phyloP scores from a whole-genome alignment of 2,888 invertebrate species.

The Pheosia tremula region DNA sequence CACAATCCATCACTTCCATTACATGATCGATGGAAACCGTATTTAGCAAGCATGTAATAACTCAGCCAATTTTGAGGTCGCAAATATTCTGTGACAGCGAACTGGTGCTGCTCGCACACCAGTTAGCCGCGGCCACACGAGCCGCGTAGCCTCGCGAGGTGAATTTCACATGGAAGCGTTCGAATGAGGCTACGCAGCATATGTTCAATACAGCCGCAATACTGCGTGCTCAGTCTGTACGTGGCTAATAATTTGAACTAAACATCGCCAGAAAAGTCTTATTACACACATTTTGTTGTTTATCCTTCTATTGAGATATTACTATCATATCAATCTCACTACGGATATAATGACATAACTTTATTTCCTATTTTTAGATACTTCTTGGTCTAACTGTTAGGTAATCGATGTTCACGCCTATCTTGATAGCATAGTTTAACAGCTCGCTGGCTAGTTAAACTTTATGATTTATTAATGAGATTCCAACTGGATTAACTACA shows the following conservation, averaged over 20 bases:
- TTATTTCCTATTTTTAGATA: no score
- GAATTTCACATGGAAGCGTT: no score
- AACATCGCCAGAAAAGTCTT: no score
- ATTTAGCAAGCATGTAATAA: conserved; percentile 22
- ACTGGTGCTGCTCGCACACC: not conserved
- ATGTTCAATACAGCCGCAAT: no score
- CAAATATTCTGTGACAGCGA: conserved; percentile 22
- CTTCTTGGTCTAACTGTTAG: not conserved
- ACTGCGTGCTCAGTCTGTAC: no score
- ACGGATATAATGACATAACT: no score
- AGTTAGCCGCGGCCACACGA: not conserved
- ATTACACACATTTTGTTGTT: no score
- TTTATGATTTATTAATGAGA: conserved; percentile 39
- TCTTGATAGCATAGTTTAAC: conserved; percentile 24
- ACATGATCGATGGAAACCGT: conserved; percentile 38
- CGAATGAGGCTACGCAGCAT: no score
- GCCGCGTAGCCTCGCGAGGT: no score
- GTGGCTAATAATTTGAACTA: no score
- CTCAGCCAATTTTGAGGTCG: conserved; percentile 23
- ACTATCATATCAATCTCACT: no score
- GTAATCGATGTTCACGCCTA: conserved; percentile 9
- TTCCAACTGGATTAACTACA: conserved; percentile 25
- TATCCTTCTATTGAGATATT: no score
- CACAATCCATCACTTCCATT: conserved; percentile 43
- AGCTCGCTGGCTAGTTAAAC: conserved; percentile 19